phyloP scores from a whole-genome alignment of 2,888 invertebrate species.

The Synergus umbraculus region DNA sequence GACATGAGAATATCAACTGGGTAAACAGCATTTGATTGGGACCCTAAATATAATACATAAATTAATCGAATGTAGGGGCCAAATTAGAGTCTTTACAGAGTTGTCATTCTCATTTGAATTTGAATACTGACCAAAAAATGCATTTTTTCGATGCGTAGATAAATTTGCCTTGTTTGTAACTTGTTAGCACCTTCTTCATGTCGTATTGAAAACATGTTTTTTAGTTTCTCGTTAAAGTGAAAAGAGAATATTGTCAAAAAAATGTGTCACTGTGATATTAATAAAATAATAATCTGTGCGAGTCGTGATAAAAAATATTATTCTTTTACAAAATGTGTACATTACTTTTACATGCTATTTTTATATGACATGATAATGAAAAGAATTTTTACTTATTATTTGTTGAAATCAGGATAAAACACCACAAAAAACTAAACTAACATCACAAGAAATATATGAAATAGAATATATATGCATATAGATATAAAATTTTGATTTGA shows the following conservation, averaged over 20 bases:
- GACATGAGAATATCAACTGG: not conserved
- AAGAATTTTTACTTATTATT: not conserved
- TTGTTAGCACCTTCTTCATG: not conserved
- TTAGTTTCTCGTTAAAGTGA: not conserved
- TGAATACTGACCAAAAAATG: not conserved
- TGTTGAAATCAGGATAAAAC: not conserved
- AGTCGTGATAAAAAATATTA: conserved; percentile 21
- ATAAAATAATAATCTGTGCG: conserved; percentile 6
- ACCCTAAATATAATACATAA: too few relatives aligned
- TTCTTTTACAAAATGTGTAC: not conserved
- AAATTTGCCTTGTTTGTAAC: not conserved
- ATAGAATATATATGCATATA: not conserved
- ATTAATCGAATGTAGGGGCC: too few relatives aligned
- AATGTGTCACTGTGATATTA: conserved; percentile 31
- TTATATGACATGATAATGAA: conserved; percentile 14
- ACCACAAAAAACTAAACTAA: not conserved
- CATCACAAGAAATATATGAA: not conserved
- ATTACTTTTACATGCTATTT: conserved; percentile 6
- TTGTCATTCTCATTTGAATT: not conserved
- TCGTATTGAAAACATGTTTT: conserved; percentile 25
- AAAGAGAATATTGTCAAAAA: conserved; percentile 19
- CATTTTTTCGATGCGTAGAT: not conserved
- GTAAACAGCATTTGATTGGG: too few relatives aligned
- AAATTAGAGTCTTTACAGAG: not conserved
- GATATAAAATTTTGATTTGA: conserved; percentile 25